Evolutionary conservation across 2,113 vertebrate genomes (phyloP).

Genomic region (Lipotes vexillifer): DNA sequence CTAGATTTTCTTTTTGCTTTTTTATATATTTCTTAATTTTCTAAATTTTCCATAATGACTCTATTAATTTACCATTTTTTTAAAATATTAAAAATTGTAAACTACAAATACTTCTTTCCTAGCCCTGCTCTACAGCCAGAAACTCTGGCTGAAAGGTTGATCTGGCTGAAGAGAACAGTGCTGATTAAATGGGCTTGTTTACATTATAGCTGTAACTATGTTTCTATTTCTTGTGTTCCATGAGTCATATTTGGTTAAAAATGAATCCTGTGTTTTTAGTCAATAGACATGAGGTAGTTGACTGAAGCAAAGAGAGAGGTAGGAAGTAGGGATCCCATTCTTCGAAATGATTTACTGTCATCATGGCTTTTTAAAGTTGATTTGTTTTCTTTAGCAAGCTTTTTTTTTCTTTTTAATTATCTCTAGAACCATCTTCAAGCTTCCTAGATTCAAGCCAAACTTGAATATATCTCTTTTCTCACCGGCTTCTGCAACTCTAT

Average conservation of each 20-base stretch:
- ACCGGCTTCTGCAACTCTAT: not conserved
- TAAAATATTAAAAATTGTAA: not conserved
- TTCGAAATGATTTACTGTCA: not conserved
- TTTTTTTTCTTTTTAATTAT: not conserved
- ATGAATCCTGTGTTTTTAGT: not conserved
- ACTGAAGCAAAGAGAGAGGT: not conserved
- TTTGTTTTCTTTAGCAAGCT: not conserved
- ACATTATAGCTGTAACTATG: not conserved
- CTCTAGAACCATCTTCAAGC: not conserved
- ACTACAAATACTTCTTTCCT: not conserved
- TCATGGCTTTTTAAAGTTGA: not conserved
- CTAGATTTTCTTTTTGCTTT: not conserved
- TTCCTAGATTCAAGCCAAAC: not conserved
- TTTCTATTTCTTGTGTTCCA: not conserved
- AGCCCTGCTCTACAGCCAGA: not conserved
- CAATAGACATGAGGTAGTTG: not conserved
- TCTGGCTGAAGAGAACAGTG: not conserved
- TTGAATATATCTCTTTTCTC: not conserved
- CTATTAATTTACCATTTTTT: not conserved
- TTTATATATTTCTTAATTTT: not conserved
- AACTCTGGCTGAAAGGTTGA: not conserved
- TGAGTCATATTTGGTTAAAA: not conserved
- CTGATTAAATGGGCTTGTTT: not conserved
- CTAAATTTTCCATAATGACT: not conserved
- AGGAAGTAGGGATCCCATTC: not conserved